Conservation (phyloP, 2,113 vertebrate species). For the Thamnophis sirtalis region DNA sequence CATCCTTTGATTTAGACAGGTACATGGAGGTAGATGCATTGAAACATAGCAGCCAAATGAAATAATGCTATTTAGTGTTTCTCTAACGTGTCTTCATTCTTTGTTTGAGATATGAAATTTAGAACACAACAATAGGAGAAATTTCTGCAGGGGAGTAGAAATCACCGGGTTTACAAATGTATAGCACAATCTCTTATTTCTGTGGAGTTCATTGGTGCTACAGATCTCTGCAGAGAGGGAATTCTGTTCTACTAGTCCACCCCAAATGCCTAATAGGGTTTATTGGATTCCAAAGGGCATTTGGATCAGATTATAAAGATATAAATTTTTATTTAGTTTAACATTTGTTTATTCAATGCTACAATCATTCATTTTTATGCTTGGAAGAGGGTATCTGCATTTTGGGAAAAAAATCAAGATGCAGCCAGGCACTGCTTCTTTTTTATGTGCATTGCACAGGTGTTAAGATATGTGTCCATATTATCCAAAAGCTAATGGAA, state of each 20-base stretch:
- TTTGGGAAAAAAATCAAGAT: background rate
- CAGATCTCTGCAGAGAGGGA: background rate
- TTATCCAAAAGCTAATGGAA: background rate
- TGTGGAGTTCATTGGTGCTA: background rate
- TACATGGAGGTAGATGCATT: slow-evolving; percentile 58
- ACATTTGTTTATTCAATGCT: background rate
- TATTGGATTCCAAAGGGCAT: background rate
- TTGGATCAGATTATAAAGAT: background rate
- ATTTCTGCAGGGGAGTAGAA: slow-evolving; percentile 27
- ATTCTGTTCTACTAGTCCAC: background rate
- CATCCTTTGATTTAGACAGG: slow-evolving; percentile 61
- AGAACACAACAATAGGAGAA: slow-evolving; percentile 51
- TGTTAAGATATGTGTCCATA: background rate
- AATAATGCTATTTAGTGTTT: slow-evolving; percentile 58
- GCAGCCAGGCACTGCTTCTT: background rate
- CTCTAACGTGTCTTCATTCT: slow-evolving; percentile 43
- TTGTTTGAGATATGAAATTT: slow-evolving; percentile 51
- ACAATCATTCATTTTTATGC: background rate
- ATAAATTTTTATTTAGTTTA: background rate
- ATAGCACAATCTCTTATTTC: slow-evolving; percentile 8
- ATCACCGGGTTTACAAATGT: slow-evolving; percentile 23
- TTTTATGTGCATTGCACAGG: background rate
- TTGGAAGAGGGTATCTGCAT: background rate
- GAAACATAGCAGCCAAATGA: slow-evolving; percentile 56
- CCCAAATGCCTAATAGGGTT: background rate